Percentiles rank a stretch among this genome's conserved stretches.
Evolutionary conservation across 2,888 invertebrate genomes (phyloP).

Genomic region (Andrena camellia): DNA sequence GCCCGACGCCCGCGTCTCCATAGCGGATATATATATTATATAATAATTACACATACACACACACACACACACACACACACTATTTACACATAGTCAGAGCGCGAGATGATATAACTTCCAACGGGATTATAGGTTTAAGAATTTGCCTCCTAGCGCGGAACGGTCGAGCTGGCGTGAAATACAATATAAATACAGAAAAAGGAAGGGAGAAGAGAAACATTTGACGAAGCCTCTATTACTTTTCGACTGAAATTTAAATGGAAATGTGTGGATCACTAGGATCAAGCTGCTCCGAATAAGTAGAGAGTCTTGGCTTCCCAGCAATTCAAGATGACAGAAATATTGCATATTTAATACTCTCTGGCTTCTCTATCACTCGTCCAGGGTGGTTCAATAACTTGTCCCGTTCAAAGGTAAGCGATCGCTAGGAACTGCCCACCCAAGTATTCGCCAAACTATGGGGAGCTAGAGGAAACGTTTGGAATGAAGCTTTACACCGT

Average conservation of each 20-base stretch:
- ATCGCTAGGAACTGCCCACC: not conserved
- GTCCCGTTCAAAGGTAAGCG: not conserved
- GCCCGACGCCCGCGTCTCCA: slow-evolving; percentile 48
- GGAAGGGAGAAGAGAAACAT: slow-evolving; percentile 20
- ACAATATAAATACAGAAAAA: slow-evolving; percentile 28
- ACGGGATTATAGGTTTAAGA: slow-evolving; percentile 73
- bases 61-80: slow-evolving; percentile 67
- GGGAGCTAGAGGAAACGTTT: not conserved
- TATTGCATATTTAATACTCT: not conserved
- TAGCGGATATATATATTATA: slow-evolving; percentile 62
- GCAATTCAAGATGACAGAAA: not conserved
- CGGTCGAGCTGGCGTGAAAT: slow-evolving; percentile 67
- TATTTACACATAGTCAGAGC: slow-evolving; percentile 74
- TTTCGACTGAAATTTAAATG: not conserved
- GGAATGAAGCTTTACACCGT: not conserved
- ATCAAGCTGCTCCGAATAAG: slow-evolving; percentile 3
- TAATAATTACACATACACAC: slow-evolving; percentile 66
- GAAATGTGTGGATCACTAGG: not conserved
- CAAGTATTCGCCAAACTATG: not conserved
- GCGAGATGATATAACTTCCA: slow-evolving; percentile 76
- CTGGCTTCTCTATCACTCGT: not conserved
- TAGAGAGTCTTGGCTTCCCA: not conserved
- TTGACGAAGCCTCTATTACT: slow-evolving; percentile 1
- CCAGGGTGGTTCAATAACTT: not conserved
- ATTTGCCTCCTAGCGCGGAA: slow-evolving; percentile 71